phyloP scores from a whole-genome alignment of 2,888 invertebrate genomes.

The Cosmia pyralina region DNA sequence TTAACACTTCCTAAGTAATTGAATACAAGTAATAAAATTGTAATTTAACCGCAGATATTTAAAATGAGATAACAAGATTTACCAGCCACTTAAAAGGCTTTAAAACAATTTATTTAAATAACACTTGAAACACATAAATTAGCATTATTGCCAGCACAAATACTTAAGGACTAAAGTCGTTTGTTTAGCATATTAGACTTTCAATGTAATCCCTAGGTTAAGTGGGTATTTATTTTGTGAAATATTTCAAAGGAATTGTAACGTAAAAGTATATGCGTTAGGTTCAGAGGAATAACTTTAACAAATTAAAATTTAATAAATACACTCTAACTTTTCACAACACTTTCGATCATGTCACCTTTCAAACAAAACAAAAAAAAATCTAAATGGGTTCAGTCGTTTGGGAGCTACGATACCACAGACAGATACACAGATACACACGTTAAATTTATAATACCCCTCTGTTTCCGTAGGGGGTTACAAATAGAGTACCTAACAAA shows the following conservation, averaged over 20 bases:
- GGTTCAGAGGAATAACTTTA: not conserved
- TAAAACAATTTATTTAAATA: constrained; percentile 59
- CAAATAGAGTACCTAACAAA: not conserved
- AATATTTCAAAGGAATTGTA: constrained; percentile 19
- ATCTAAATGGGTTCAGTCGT: too few species aligned
- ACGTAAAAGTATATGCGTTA: constrained; percentile 2
- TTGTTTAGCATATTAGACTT: constrained; percentile 61
- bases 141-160: constrained; percentile 55
- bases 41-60: constrained; percentile 41
- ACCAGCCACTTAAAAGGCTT: constrained; percentile 42
- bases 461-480: too few species aligned
- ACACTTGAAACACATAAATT: constrained; percentile 60
- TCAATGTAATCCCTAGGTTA: constrained; percentile 55
- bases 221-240: constrained; percentile 42
- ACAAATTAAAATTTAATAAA: constrained; percentile 13
- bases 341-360: too few species aligned
- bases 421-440: too few species aligned
- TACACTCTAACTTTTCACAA: too few species aligned
- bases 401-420: too few species aligned
- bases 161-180: constrained; percentile 58
- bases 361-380: too few species aligned
- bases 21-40: not conserved
- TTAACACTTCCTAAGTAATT: not conserved
- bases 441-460: too few species aligned
- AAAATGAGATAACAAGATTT: constrained; percentile 49